These are phyloP conservation scores for Typhlichthys subterraneus DNA, from an alignment of 2,797 vertebrate species.

Conservation along the genomic window DNA sequence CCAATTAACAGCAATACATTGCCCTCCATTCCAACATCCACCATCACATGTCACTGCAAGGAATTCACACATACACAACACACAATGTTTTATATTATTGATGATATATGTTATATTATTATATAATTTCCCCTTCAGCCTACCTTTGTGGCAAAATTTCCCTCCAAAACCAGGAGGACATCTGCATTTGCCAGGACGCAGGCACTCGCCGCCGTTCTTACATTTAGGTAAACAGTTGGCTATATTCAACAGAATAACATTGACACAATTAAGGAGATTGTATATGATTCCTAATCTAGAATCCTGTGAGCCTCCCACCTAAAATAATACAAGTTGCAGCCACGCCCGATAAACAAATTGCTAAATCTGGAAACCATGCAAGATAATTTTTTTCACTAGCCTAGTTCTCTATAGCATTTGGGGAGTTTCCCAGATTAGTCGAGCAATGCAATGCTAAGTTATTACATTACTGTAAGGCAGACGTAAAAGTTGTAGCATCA, in stretches of 20 bases:
- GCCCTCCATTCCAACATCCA: slow-evolving; percentile 87
- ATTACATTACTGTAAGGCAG: not conserved
- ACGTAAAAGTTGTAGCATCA: slow-evolving; percentile 56
- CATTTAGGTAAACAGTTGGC: slow-evolving; percentile 88
- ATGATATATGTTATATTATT: not conserved
- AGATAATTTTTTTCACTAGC: too few relatives aligned
- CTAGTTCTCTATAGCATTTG: not conserved
- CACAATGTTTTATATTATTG: not conserved
- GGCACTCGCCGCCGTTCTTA: slow-evolving; percentile 86
- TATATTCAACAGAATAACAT: slow-evolving; percentile 48
- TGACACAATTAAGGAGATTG: not conserved
- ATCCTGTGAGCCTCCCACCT: not conserved
- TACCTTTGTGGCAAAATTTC: slow-evolving; percentile 87
- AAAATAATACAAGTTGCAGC: too few relatives aligned
- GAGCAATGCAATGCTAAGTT: not conserved
- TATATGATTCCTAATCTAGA: not conserved
- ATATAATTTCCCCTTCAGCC: not conserved
- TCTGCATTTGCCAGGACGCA: slow-evolving; percentile 87
- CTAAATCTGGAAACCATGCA: too few relatives aligned
- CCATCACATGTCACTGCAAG: slow-evolving; percentile 80
- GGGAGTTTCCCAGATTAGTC: not conserved
- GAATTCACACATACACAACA: slow-evolving; percentile 1
- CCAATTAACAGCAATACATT: slow-evolving; percentile 81
- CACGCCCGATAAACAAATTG: too few relatives aligned
- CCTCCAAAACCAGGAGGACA: slow-evolving; percentile 83